Conservation (phyloP, 2,113 vertebrate species). For the Struthio camelus region DNA sequence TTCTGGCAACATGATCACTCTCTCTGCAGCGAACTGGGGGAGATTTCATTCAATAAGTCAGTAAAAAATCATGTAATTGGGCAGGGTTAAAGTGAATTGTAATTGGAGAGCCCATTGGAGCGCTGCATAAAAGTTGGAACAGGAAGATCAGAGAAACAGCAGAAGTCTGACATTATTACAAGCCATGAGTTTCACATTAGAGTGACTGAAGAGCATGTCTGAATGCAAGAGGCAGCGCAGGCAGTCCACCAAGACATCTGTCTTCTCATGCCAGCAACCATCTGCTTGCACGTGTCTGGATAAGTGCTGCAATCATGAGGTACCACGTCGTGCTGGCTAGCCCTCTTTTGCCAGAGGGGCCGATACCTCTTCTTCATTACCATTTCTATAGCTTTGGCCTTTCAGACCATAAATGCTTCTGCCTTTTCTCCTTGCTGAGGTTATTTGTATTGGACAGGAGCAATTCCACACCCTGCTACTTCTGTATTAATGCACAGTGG, state of each 20-base stretch:
- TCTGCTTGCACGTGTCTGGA: fast-evolving
- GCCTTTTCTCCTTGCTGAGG: background rate
- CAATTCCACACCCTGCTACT: background rate
- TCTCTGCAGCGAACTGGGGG: background rate
- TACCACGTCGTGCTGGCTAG: fast-evolving
- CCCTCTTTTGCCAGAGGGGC: background rate
- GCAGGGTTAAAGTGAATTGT: fast-evolving
- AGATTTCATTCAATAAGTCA: background rate
- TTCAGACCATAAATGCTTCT: background rate
- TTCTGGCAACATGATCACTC: background rate
- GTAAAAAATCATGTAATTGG: background rate
- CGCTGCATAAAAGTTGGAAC: background rate
- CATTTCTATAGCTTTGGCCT: background rate
- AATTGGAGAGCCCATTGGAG: background rate
- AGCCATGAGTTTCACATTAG: background rate
- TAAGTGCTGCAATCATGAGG: background rate
- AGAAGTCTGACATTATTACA: background rate
- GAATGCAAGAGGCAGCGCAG: background rate
- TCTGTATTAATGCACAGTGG: background rate
- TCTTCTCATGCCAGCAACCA: background rate
- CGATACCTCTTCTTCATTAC: background rate
- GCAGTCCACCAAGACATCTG: background rate
- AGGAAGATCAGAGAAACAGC: background rate
- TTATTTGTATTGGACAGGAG: background rate
- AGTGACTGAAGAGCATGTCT: fast-evolving